phyloP scores from a whole-genome alignment of 2,113 vertebrate species.

The Parus major region DNA sequence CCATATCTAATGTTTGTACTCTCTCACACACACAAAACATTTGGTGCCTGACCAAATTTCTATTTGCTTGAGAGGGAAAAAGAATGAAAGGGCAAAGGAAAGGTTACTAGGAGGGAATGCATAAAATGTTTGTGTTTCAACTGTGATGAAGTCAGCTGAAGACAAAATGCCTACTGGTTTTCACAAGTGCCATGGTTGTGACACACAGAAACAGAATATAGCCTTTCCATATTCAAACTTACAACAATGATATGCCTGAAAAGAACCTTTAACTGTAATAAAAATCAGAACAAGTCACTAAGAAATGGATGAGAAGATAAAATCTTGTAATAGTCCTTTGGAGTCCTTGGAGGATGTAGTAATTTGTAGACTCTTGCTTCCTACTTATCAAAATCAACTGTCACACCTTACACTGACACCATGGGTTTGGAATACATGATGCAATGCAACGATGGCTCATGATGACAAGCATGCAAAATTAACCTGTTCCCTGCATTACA shows the following conservation, averaged over 20 bases:
- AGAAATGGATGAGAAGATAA: not conserved
- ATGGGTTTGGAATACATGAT: not conserved
- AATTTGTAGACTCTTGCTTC: conserved; percentile 21
- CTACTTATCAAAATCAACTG: not conserved
- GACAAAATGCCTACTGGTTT: not conserved
- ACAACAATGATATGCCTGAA: not conserved
- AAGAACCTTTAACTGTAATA: not conserved
- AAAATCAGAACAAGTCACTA: not conserved
- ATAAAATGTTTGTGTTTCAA: not conserved
- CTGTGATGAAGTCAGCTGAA: not conserved
- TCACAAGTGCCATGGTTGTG: not conserved
- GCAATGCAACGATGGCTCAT: not conserved
- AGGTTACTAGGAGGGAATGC: not conserved
- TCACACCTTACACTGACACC: not conserved
- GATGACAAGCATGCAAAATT: not conserved
- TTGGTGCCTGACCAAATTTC: not conserved
- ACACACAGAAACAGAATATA: not conserved
- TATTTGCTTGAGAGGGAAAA: not conserved
- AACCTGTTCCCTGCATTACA: not conserved
- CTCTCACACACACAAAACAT: not conserved
- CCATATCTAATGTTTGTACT: not conserved
- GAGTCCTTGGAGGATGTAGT: not conserved
- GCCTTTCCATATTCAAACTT: not conserved
- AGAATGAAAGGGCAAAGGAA: not conserved
- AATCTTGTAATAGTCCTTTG: not conserved